Evolutionary conservation across 2,113 vertebrate genomes (phyloP).

Genomic region (Epinephelus moara): DNA sequence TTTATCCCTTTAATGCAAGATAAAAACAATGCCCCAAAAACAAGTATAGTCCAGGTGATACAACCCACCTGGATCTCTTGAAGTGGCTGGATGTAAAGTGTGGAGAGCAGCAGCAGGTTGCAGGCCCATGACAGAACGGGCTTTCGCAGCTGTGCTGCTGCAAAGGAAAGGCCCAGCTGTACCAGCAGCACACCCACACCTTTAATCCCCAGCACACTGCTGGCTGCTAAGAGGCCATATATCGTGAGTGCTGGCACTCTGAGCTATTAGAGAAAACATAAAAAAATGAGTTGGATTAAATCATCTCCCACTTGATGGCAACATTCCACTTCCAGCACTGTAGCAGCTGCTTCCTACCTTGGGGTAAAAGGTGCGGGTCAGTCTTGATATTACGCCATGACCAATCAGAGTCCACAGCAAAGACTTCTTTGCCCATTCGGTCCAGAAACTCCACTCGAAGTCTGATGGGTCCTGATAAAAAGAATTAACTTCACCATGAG

Average conservation of each 20-base stretch:
- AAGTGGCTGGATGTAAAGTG: constrained; percentile 86
- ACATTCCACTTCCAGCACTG: no score
- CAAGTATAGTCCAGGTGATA: background rate
- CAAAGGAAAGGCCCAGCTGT: constrained; percentile 88
- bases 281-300: constrained; percentile 3
- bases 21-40: background rate
- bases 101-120: constrained; percentile 89
- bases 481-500: background rate
- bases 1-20: background rate
- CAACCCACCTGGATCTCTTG: constrained; percentile 90
- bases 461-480: constrained; percentile 90
- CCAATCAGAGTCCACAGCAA: constrained; percentile 90
- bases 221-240: constrained; percentile 91
- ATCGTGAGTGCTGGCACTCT: constrained; percentile 85
- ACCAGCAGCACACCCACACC: constrained; percentile 88
- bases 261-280: constrained; percentile 79
- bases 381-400: constrained; percentile 87
- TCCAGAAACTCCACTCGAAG: constrained; percentile 99
- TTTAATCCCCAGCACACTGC: constrained; percentile 87
- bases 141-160: constrained; percentile 88
- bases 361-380: constrained; percentile 79
- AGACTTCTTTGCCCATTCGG: constrained; percentile 89
- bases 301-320: background rate
- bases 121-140: constrained; percentile 88
- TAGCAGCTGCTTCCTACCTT: constrained; percentile 83